Conservation (phyloP, 2,113 vertebrate species). For the Chamaetylas fuelleborni region DNA sequence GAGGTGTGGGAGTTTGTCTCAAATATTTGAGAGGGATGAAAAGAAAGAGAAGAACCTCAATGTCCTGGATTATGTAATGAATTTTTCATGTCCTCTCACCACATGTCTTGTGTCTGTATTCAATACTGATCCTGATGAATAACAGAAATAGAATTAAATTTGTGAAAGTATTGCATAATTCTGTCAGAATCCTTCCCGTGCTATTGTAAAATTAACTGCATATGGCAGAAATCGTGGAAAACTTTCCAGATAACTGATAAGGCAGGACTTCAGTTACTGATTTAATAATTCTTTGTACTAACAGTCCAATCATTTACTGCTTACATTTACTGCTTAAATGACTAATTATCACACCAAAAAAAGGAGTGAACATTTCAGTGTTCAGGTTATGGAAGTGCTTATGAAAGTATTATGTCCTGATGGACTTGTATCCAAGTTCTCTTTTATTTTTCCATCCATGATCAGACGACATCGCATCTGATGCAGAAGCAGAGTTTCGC, state of each 20-base stretch:
- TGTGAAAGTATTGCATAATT: background rate
- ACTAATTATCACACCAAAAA: background rate
- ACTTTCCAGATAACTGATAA: background rate
- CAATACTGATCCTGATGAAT: background rate
- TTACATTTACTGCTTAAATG: background rate
- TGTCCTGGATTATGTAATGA: background rate
- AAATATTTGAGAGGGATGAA: background rate
- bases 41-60: background rate
- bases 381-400: background rate
- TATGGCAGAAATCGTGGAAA: background rate
- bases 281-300: background rate
- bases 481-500: conserved; percentile 84
- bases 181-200: background rate
- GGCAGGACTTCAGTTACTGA: background rate
- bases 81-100: background rate
- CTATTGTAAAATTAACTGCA: background rate
- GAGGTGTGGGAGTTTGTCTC: background rate
- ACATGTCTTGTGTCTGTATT: background rate
- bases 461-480: conserved; percentile 87
- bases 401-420: background rate
- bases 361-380: background rate
- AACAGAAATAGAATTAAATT: background rate
- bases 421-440: background rate
- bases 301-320: background rate
- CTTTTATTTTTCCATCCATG: background rate